phyloP scores from a whole-genome alignment of 37 sponge, comb jelly and placozoan genomes.

The Cliona cf. orientalis region DNA sequence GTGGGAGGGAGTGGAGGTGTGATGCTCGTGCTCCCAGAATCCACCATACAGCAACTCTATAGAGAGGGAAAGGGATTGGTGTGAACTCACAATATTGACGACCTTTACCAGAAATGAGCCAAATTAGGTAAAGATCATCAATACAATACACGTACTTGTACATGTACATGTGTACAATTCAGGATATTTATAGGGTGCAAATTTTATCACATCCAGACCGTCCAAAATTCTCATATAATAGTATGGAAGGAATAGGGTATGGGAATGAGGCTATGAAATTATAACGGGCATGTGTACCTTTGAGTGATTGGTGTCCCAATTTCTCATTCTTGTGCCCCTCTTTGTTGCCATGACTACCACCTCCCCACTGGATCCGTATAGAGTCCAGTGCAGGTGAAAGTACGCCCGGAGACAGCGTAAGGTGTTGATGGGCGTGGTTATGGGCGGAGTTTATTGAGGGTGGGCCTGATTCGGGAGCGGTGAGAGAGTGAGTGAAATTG shows the following conservation, averaged over 20 bases:
- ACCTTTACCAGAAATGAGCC: no score
- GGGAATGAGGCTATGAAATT: no score
- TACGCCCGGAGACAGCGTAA: conserved; percentile 16
- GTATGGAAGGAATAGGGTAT: no score
- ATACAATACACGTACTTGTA: no score
- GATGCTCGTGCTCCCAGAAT: conserved; percentile 63
- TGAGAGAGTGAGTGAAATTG: conserved; percentile 19
- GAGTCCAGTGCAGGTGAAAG: conserved; percentile 64
- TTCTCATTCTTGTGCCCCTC: background rate
- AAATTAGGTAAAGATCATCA: no score
- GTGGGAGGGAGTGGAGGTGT: background rate
- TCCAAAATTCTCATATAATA: no score
- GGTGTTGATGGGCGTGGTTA: background rate
- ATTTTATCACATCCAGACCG: no score
- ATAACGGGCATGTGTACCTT: no score
- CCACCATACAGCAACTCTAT: conserved; percentile 83
- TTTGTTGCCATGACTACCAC: no score
- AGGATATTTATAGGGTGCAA: no score
- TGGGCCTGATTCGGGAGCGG: background rate
- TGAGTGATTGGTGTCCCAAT: conserved; percentile 34
- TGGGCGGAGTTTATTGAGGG: background rate
- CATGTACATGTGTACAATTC: no score
- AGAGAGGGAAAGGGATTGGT: background rate
- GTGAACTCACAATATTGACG: background rate
- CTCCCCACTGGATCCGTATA: conserved; percentile 16